Base-by-base conservation (phyloP, 1,140 invertebrate genomes). In the Popillia japonica region DNA sequence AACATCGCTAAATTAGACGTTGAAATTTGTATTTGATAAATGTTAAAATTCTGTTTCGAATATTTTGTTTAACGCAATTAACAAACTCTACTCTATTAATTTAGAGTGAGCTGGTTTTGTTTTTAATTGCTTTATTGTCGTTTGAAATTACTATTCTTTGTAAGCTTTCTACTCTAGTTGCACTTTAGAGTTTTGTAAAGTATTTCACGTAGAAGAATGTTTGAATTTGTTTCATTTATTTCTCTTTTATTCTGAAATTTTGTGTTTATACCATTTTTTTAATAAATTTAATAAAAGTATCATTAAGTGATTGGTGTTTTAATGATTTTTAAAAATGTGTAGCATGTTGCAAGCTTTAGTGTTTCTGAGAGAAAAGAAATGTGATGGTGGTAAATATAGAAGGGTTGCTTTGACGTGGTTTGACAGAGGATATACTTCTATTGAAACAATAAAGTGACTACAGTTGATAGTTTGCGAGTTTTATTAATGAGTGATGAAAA, bases 101-200 rank as follows among this genome's bases (percentile, higher is more conserved):
- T 68, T 68, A 68, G 61, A 68, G 61, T 68, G 20, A 22, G 61
- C 9, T 68, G 61, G 22, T 22, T 34, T 34, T 68, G 61, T 27
- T 10, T 34, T 68, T 68, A 68, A 68, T 68, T 68, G 22, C 61
- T 68, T 68, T 68, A 10, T 68, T 27, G 27, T 68, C n/a, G 8
- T 48, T 48, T 14, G 8, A 22, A 64, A 10, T 64, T 64, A 17
- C 22, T 22, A 22, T 17, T 2, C 17, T 55, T 6, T n/a, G 17
- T 55, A n/a, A 68, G 9, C 61, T 68, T 68, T 68, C 61, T 68
- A 75, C 73, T 75, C 73, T 75, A 48, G 23, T 40, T 22, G 20
- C 40, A 42, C 42, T n/a, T 48, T 75, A 75, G 40, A 75, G 73
- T 75, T 75, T 2, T 75, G 40, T 7, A 75, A 75, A 41, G 42